These are phyloP conservation scores for Vanessa atalanta DNA, from an alignment of 1,140 invertebrate species.

Conservation along the genomic window DNA sequence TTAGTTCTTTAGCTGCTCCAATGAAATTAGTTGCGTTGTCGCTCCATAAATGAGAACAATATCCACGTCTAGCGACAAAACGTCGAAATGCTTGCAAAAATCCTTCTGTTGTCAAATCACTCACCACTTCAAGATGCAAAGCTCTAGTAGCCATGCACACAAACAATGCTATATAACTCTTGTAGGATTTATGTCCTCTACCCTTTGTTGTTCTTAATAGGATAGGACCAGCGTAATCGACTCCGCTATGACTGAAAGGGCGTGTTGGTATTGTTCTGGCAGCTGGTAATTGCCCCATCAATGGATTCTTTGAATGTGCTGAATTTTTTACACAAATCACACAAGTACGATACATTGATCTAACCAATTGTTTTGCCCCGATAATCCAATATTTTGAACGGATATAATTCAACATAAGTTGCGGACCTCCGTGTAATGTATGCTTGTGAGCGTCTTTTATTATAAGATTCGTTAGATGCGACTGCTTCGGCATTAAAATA, in stretches of 20 bases:
- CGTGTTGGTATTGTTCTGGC: conserved; percentile 16
- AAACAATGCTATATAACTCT: conserved; percentile 27
- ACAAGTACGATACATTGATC: conserved; percentile 17
- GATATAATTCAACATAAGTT: conserved; percentile 26
- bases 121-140: conserved; percentile 24
- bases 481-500: conserved; percentile 19
- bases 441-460: conserved; percentile 25
- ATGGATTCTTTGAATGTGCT: conserved; percentile 2
- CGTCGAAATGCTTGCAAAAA: conserved; percentile 24
- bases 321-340: conserved; percentile 21
- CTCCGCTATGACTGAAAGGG: conserved; percentile 18
- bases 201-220: conserved; percentile 22
- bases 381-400: conserved; percentile 35
- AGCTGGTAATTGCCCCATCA: conserved; percentile 32
- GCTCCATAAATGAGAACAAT: conserved; percentile 3
- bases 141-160: conserved; percentile 25
- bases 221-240: conserved; percentile 28
- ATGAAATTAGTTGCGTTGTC: neutral
- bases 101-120: conserved; percentile 14
- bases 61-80: conserved; percentile 20
- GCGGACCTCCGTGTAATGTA: conserved; percentile 27
- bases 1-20: neutral
- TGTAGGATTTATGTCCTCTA: conserved; percentile 21
- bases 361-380: conserved; percentile 15
- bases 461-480: conserved; percentile 23